Base-by-base conservation (phyloP, 2,888 invertebrate genomes). In the Drosophila leonis region DNA sequence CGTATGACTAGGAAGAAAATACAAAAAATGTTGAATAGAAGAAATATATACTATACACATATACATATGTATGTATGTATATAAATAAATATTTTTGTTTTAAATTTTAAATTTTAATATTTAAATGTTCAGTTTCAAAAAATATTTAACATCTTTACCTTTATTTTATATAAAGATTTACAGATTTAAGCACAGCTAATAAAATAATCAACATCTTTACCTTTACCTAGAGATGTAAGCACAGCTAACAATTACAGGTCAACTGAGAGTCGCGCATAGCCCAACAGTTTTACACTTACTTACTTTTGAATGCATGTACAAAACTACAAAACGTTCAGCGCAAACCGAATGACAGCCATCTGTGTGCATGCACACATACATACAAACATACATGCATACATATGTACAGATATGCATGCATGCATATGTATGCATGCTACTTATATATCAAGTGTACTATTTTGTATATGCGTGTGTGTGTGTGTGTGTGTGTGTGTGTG, bases 401-500 rank as follows among this genome's bases (percentile, higher is more conserved):
- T 33, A 9, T 20, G 13, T 44, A 39, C 20, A 44, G 20, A 24
- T 12, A 42, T 20, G 9, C 12, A 24, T 24, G 9, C 29, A 24
- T 39, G 7, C 20, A 7, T 52, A 2, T n/a, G 35, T 60, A 15
- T 35, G 52, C 10, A 46, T 39, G n/a, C 41, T 10, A 35, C 20
- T 10, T 37, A 41, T 52, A 67, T 33, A 63, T 33, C 20, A 46
- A 56, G 67, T 73, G 75, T 65, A 74, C 79, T 59, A 64, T 65
- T 74, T 64, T 64, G 74, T 46, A 59, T 51, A 41, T 42, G 56
- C 6, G 44, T 55, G 63, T 75, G 35, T 41, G 42, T 20, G 24
- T 35, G 39, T 31, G 39, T 37, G 44, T 59, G 60, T 24, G 24
- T 56, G 57, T 33, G 29, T 39, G 29, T 6, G 41, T 13, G 35